Conservation (phyloP, 2,113 vertebrate species). For the Aramus guarauna region DNA sequence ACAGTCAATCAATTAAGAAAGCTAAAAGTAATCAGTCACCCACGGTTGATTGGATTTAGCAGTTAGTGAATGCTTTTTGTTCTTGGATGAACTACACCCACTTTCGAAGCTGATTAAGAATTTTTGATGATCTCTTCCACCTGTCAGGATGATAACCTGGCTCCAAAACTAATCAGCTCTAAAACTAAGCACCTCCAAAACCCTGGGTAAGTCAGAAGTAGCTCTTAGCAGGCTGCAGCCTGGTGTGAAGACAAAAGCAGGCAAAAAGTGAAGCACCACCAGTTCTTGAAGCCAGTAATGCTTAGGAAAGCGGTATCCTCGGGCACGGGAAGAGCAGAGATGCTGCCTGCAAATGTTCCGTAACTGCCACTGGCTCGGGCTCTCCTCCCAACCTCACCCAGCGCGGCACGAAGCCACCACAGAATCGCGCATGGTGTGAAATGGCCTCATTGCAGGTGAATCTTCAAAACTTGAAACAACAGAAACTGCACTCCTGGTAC, state of each 20-base stretch:
- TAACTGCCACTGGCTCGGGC: neutral
- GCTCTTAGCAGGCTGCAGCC: neutral
- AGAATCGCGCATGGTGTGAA: neutral
- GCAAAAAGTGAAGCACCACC: neutral
- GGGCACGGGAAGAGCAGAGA: neutral
- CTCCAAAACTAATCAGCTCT: conserved; percentile 45
- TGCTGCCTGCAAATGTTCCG: neutral
- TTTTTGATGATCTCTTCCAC: conserved; percentile 61
- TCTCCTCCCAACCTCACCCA: neutral
- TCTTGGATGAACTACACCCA: conserved; percentile 61
- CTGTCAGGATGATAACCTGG: conserved; percentile 51
- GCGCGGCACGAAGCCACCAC: neutral
- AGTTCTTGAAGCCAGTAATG: neutral
- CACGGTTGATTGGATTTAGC: conserved; percentile 66
- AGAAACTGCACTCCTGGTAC: neutral
- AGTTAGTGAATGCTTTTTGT: conserved; percentile 63
- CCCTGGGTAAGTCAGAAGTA: conserved; percentile 11
- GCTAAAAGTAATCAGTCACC: conserved; percentile 68
- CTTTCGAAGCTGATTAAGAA: conserved; percentile 71
- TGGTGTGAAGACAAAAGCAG: neutral
- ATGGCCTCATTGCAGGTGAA: neutral
- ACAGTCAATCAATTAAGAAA: conserved; percentile 69
- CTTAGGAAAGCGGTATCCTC: neutral
- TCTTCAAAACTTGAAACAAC: neutral
- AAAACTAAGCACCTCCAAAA: conserved; percentile 19